Conservation (phyloP, 2,113 vertebrate species). For the Pipa parva region DNA sequence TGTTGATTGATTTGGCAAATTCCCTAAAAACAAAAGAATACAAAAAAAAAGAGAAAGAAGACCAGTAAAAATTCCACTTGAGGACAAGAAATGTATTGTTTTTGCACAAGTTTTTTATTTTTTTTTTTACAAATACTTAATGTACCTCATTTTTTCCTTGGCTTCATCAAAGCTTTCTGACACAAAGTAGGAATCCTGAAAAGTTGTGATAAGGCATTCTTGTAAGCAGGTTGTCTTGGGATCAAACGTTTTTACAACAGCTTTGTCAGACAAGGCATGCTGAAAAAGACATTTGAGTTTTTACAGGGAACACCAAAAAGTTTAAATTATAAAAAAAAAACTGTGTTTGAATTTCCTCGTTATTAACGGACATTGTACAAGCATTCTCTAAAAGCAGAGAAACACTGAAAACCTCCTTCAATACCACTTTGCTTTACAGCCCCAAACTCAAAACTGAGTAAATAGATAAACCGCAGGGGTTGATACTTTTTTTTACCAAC, state of each 20-base stretch:
- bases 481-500: too few species aligned
- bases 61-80: not conserved
- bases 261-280: constrained; percentile 91
- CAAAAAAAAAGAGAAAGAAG: constrained; percentile 6
- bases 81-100: constrained; percentile 5
- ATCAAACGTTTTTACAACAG: constrained; percentile 85
- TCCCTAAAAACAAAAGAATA: constrained; percentile 71
- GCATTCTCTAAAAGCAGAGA: too few species aligned
- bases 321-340: too few species aligned
- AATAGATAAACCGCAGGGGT: too few species aligned
- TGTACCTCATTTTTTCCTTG: constrained; percentile 96
- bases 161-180: constrained; percentile 97
- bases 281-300: constrained; percentile 54
- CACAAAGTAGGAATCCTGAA: constrained; percentile 94
- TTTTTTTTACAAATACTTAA: constrained; percentile 48
- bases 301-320: too few species aligned
- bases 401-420: too few species aligned
- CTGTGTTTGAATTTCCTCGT: too few species aligned
- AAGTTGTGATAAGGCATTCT: constrained; percentile 95
- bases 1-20: constrained; percentile 89
- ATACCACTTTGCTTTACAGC: too few species aligned
- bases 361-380: too few species aligned
- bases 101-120: constrained; percentile 5
- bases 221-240: constrained; percentile 89
- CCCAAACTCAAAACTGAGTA: too few species aligned